Base-by-base conservation (phyloP, 2,888 invertebrate species). In the Dendrolimus houi region DNA sequence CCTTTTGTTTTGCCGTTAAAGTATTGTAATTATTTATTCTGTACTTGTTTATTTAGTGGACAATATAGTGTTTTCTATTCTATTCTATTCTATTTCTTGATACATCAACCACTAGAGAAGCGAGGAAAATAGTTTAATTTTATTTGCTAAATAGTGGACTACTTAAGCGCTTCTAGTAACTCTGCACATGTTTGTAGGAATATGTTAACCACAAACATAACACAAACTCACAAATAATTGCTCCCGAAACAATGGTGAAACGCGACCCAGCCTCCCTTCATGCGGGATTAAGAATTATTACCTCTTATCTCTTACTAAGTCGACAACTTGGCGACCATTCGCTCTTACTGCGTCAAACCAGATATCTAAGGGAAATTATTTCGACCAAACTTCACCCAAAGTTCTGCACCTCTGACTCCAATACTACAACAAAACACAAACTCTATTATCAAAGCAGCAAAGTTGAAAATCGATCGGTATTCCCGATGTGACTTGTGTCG, bases 311-410 rank as follows among this genome's bases (percentile, higher is more conserved):
- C 65, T 65, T 73, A 73, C 72, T 75, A 70, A 83, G 78, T 80
- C 81, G 83, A 83, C 83, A 81, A 85, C 79, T 83, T 80, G 77
- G 72, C 86, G 83, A 72, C 80, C 76, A 79, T 81, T 82, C 83
- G 78, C 81, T 77, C 71, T 66, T 66, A 70, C 69, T 70, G 66
- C 66, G 64, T 68, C 70, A 64, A 69, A 68, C 69, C 70, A 80
- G 79, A 85, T 83, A 85, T 83, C 83, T 80, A 74, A 81, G 79
- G 77, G 78, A 85, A 87, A 87, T 87, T 83, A 86, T 87, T 84
- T 84, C 81, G 72, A 79, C 82, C 82, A 47, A 86, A 86, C 81
- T 86, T 87, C 83, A 81, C 83, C 8, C 29, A 29, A 55, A 52
- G 17, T 57, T 47, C 47, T 47, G 47, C 12, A 12, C 47, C 29